Evolutionary conservation across 2,113 vertebrate genomes (phyloP).

Genomic region (Hiodon alosoides): DNA sequence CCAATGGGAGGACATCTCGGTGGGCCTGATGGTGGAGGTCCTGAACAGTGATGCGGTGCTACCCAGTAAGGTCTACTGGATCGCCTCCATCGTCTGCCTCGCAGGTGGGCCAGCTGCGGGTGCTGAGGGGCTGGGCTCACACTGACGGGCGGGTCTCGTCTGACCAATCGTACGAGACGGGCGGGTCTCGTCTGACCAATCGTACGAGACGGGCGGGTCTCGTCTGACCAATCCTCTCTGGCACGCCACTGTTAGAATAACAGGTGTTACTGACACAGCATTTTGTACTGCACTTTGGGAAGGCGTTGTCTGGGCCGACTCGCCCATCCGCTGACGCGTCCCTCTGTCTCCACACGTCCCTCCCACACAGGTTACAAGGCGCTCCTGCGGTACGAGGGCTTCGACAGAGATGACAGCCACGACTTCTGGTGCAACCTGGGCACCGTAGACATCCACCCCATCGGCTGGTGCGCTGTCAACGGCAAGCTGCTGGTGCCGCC

Average conservation of each 20-base stretch:
- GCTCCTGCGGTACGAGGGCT: constrained; percentile 85
- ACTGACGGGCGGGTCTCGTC: too few relatives aligned
- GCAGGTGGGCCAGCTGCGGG: constrained; percentile 63
- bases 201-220: background rate
- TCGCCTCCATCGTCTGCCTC: constrained; percentile 77
- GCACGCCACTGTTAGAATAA: too few relatives aligned
- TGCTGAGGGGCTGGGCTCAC: background rate
- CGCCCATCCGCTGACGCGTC: background rate
- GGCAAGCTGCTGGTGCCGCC: constrained; percentile 94
- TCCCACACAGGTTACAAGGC: constrained; percentile 77
- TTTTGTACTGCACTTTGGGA: too few relatives aligned
- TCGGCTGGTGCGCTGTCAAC: constrained; percentile 92
- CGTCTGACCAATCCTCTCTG: background rate
- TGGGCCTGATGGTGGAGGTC: constrained; percentile 90
- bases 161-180: too few relatives aligned
- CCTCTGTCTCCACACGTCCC: background rate
- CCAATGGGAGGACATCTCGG: constrained; percentile 84
- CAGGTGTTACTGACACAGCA: too few relatives aligned
- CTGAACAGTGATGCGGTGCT: constrained; percentile 82
- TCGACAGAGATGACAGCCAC: constrained; percentile 72
- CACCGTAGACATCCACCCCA: constrained; percentile 83
- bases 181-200: too few relatives aligned
- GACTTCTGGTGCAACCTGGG: constrained; percentile 94
- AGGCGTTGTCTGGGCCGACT: too few relatives aligned
- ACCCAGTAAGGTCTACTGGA: constrained; percentile 93